These are phyloP conservation scores for Napeogenes sylphis DNA, from an alignment of 2,888 invertebrate genomes.

Conservation along the genomic window DNA sequence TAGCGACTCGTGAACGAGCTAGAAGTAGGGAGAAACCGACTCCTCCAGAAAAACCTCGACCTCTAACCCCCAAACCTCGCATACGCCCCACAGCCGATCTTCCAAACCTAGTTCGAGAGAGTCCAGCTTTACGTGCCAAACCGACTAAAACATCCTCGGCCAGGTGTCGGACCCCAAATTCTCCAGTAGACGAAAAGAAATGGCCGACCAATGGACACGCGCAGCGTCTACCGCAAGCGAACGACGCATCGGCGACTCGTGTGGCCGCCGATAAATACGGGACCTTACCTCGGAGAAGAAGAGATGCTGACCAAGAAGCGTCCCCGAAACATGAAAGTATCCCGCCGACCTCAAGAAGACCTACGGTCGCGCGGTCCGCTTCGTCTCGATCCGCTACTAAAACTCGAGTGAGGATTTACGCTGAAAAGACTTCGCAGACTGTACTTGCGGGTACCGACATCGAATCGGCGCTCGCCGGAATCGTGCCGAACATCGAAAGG, in stretches of 20 bases:
- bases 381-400: constrained; percentile 63
- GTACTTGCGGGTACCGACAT: constrained; percentile 84
- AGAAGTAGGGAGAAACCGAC: constrained; percentile 79
- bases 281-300: constrained; percentile 85
- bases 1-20: constrained; percentile 77
- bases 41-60: constrained; percentile 68
- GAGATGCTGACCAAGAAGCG: constrained; percentile 80
- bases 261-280: constrained; percentile 84
- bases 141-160: constrained; percentile 77
- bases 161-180: constrained; percentile 78
- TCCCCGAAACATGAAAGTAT: constrained; percentile 66
- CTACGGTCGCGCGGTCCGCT: constrained; percentile 60
- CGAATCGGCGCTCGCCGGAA: constrained; percentile 83
- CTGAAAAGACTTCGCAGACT: constrained; percentile 88
- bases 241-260: constrained; percentile 57
- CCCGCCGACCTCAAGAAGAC: constrained; percentile 58
- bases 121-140: constrained; percentile 65
- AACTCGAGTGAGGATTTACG: constrained; percentile 83
- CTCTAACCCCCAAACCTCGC: constrained; percentile 68
- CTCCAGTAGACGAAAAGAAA: constrained; percentile 83
- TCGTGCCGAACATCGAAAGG: constrained; percentile 69
- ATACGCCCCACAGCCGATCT: constrained; percentile 73
- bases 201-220: constrained; percentile 80
- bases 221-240: constrained; percentile 53
- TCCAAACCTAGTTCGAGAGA: constrained; percentile 72